phyloP scores from a whole-genome alignment of 2,113 vertebrate species.

The Condylura cristata region DNA sequence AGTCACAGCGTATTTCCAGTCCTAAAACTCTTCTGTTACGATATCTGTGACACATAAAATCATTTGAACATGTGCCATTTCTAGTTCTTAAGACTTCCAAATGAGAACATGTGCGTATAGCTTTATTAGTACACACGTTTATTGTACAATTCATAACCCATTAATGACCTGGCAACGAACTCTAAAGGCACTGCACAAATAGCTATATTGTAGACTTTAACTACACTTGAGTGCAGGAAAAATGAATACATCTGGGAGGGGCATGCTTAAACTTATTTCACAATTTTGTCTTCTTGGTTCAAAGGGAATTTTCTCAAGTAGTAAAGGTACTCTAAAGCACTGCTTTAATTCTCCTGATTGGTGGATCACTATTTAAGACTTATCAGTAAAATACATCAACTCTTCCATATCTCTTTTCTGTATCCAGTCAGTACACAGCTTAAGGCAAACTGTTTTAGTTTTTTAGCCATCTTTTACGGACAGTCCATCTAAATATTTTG shows the following conservation, averaged over 20 bases:
- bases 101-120: slow-evolving; percentile 15
- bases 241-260: not conserved
- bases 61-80: slow-evolving; percentile 67
- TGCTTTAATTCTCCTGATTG: not conserved
- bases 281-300: not conserved
- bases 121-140: not conserved
- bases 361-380: not conserved
- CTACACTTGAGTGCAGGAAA: not conserved
- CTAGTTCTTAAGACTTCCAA: slow-evolving; percentile 65
- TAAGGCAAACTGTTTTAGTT: slow-evolving; percentile 24
- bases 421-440: not conserved
- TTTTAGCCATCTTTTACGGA: not conserved
- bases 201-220: slow-evolving; percentile 34
- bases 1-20: too few species aligned
- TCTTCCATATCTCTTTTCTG: not conserved
- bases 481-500: not conserved
- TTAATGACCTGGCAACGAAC: slow-evolving; percentile 64
- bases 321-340: not conserved
- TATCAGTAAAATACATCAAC: not conserved
- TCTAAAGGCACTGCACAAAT: slow-evolving; percentile 41
- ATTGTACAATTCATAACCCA: slow-evolving; percentile 71
- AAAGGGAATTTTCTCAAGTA: slow-evolving; percentile 3
- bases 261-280: not conserved
- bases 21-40: not conserved
- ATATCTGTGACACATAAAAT: slow-evolving; percentile 11